Base-by-base conservation (phyloP, 2,888 invertebrate genomes). In the Trimorus sp. region DNA sequence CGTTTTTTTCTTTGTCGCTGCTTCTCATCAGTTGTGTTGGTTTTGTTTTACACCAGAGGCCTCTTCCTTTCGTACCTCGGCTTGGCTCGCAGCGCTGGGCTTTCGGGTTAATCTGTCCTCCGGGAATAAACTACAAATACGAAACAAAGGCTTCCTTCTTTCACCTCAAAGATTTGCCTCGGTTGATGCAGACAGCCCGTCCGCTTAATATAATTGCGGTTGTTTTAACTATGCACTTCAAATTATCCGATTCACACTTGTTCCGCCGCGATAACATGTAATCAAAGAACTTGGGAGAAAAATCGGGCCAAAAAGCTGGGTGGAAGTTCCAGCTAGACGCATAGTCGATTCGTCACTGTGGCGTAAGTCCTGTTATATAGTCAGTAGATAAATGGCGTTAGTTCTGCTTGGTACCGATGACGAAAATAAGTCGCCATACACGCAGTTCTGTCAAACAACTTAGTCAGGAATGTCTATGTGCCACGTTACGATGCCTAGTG, bases 101-200 rank as follows among this genome's bases (percentile, higher is more conserved):
- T 83, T 71, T 80, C 73, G 79, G 83, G 86, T 89, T 90, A 91
- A 91, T 91, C 89, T 90, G 85, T 88, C 88, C 87, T 85, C 83
- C 65, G 87, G 85, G 89, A 89, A 89, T 89, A 89, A 89, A n/a
- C 88, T 88, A 84, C 87, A 87, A 90, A 90, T 85, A 82, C 79
- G 85, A 86, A 89, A 90, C 88, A 88, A 89, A 89, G 88, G 87
- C 85, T 86, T 85, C 77, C 80, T 81, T 82, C 79, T 82, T 81
- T 83, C 77, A 63, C 53, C 60, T 70, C 53, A 7, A 70, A 70
- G 66, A 60, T 69, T 76, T 53, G 68, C 58, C 63, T 53, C 60
- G n/a, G 16, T 56, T 59, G 83, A 63, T 75, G 58, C 82, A 69
- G 81, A 79, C 78, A 71, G 70, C 65, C 68, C 68, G 66, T 74